Conservation (phyloP, 2,888 invertebrate genomes). For the Lampropteryx suffumata region DNA sequence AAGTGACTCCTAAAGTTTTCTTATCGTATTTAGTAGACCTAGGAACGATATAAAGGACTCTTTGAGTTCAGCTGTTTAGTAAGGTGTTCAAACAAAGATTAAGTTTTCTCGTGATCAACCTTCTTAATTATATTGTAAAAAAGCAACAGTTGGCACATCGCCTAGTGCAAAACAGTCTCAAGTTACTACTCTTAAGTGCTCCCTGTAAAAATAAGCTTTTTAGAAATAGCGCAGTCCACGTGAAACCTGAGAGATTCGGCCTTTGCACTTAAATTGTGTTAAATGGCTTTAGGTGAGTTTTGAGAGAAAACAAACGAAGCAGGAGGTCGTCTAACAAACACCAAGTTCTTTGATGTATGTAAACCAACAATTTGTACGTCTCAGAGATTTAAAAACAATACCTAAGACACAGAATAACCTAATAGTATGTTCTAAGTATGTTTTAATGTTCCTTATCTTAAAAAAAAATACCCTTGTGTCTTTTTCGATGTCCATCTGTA, state of each 20-base stretch:
- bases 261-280: slow-evolving; percentile 71
- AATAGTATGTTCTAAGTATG: no score
- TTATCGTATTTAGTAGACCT: no score
- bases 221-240: slow-evolving; percentile 72
- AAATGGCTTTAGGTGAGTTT: slow-evolving; percentile 77
- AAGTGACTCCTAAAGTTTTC: no score
- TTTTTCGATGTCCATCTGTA: no score
- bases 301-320: slow-evolving; percentile 64
- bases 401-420: no score
- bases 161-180: slow-evolving; percentile 60
- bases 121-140: slow-evolving; percentile 19
- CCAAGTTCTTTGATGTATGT: slow-evolving; percentile 8
- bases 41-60: no score
- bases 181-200: slow-evolving; percentile 76
- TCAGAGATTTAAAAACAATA: no score
- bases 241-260: slow-evolving; percentile 64
- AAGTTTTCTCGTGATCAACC: background rate
- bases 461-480: no score
- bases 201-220: slow-evolving; percentile 78
- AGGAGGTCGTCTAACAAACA: slow-evolving; percentile 29
- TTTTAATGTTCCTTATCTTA: no score
- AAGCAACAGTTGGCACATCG: slow-evolving; percentile 63
- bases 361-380: slow-evolving; percentile 7
- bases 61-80: no score
- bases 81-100: no score